These are phyloP conservation scores for Drosophila rhopaloa DNA, from an alignment of 1,140 invertebrate species.

Conservation along the genomic window DNA sequence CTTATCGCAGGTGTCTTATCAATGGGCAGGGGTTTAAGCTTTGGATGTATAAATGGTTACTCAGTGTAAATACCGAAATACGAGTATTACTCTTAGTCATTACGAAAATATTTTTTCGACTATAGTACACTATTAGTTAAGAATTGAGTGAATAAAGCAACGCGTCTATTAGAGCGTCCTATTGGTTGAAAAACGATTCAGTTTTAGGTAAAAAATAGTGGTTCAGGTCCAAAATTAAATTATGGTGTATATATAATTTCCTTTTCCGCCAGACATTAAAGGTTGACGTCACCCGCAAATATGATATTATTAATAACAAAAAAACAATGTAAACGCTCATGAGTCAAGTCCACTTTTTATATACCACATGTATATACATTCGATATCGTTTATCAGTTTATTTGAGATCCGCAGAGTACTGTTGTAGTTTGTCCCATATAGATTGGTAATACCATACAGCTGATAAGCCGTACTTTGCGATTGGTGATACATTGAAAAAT, in stretches of 20 bases:
- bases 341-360: conserved; percentile 59
- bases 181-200: too few species aligned
- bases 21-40: conserved; percentile 25
- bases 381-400: conserved; percentile 63
- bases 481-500: conserved; percentile 21
- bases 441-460: conserved; percentile 24
- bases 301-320: conserved; percentile 51
- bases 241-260: neutral
- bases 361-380: conserved; percentile 3
- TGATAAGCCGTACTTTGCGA: conserved; percentile 31
- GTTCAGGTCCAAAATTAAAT: too few species aligned
- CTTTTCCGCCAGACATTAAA: neutral
- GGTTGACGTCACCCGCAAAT: conserved; percentile 52
- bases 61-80: conserved; percentile 7
- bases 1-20: conserved; percentile 56
- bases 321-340: conserved; percentile 44
- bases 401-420: conserved; percentile 59
- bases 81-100: conserved; percentile 24
- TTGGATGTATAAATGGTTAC: conserved; percentile 33
- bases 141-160: too few species aligned
- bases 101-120: neutral
- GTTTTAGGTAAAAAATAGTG: too few species aligned
- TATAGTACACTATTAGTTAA: too few species aligned
- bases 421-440: conserved; percentile 33
- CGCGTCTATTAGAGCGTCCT: too few species aligned